These are phyloP conservation scores for Agonopterix alstromeriana DNA, from an alignment of 2,888 invertebrate species.

Conservation along the genomic window DNA sequence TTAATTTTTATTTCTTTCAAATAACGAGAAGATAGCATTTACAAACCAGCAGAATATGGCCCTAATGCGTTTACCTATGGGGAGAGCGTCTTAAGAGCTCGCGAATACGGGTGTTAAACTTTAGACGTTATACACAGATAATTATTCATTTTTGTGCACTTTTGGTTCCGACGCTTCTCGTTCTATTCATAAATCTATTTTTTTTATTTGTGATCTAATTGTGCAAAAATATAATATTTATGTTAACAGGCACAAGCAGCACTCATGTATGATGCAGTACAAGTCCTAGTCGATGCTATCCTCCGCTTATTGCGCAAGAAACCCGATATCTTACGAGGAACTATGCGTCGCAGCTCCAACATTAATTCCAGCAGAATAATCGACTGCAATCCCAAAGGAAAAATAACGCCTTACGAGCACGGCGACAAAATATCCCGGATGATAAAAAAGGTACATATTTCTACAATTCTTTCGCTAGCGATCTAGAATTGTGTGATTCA, in stretches of 20 bases:
- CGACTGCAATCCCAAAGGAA: slow-evolving; percentile 86
- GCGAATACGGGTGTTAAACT: no score
- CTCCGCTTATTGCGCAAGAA: slow-evolving; percentile 88
- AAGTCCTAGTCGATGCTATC: slow-evolving; percentile 92
- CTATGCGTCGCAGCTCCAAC: slow-evolving; percentile 68
- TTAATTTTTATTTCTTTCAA: no score
- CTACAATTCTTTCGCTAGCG: no score
- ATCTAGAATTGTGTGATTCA: no score
- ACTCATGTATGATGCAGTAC: slow-evolving; percentile 94
- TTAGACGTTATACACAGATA: no score
- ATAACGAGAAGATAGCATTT: no score
- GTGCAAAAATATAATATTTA: not conserved
- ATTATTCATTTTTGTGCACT: no score
- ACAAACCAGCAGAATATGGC: no score
- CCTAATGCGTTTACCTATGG: no score
- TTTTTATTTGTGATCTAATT: not conserved
- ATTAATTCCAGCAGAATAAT: slow-evolving; percentile 80
- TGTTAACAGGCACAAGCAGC: slow-evolving; percentile 89
- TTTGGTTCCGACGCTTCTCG: no score
- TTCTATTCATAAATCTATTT: no score
- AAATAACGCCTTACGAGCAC: slow-evolving; percentile 88
- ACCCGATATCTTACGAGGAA: slow-evolving; percentile 82
- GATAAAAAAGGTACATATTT: slow-evolving; percentile 81
- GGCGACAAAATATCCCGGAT: slow-evolving; percentile 91
- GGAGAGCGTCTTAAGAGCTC: no score